Evolutionary conservation across 2,797 vertebrate genomes (phyloP).

Genomic region (Margarornis squamiger): DNA sequence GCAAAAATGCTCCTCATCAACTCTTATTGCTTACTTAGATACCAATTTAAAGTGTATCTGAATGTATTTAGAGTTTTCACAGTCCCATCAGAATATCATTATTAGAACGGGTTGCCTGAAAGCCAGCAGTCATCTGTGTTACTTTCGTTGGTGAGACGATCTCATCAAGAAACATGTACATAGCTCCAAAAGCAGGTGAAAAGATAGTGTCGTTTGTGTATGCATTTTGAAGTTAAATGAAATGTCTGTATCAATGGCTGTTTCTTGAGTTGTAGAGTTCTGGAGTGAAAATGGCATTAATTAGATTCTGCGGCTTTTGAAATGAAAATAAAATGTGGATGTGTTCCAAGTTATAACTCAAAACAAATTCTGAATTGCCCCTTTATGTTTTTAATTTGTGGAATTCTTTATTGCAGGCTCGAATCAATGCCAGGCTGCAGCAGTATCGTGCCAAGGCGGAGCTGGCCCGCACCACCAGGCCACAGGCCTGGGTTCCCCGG

Average conservation of each 20-base stretch:
- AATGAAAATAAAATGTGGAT: neutral
- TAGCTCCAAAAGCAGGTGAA: neutral
- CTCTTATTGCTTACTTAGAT: neutral
- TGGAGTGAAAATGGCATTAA: neutral
- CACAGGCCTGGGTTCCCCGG: constrained; percentile 96
- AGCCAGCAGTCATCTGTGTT: neutral
- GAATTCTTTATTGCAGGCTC: constrained; percentile 78
- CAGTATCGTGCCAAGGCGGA: constrained; percentile 96
- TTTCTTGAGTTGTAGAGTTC: neutral
- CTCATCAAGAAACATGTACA: neutral
- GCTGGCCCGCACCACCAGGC: constrained; percentile 91
- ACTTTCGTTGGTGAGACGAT: neutral
- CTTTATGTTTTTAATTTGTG: neutral
- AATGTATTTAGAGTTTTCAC: neutral
- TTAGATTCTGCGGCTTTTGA: fast-evolving
- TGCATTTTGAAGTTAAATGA: neutral
- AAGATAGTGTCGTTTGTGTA: neutral
- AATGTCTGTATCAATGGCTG: neutral
- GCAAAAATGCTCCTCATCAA: neutral
- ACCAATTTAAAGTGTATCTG: neutral
- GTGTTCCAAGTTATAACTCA: neutral
- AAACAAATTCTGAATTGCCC: neutral
- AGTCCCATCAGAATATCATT: neutral
- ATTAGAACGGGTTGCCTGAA: neutral
- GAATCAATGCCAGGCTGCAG: constrained; percentile 93